A percentile compares a stretch with the other conserved stretches of the same genome.
Evolutionary conservation across 2,797 vertebrate genomes (phyloP).

Genomic region (Anguilla anguilla): DNA sequence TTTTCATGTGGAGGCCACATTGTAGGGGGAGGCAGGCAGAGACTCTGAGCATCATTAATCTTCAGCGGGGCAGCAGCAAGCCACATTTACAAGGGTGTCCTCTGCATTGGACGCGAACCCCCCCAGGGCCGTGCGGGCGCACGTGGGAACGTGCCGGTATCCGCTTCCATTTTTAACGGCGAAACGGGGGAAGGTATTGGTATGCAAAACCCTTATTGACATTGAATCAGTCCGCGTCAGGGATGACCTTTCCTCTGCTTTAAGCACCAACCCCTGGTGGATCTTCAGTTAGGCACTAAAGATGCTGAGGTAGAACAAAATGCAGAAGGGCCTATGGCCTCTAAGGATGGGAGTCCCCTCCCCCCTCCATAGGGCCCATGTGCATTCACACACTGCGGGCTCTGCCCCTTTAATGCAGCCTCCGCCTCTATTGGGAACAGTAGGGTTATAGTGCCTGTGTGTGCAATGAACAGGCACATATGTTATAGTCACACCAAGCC

Average conservation of each 20-base stretch:
- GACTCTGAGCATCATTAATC: constrained; percentile 12
- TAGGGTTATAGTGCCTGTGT: not conserved
- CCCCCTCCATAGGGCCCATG: not conserved
- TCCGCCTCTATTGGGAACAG: not conserved
- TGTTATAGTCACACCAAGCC: not conserved
- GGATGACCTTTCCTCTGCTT: not conserved
- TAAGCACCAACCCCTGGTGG: not conserved
- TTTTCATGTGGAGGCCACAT: not conserved
- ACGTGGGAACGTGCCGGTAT: not conserved
- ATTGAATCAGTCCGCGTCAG: not conserved
- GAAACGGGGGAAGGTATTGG: not conserved
- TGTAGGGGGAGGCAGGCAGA: constrained; percentile 1
- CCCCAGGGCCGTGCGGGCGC: not conserved
- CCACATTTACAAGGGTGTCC: constrained; percentile 13
- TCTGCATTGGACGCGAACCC: not conserved
- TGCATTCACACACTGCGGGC: not conserved
- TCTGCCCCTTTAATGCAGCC: not conserved
- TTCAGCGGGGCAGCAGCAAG: constrained; percentile 5
- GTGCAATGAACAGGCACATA: not conserved
- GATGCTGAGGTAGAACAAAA: not conserved
- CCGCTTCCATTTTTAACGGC: not conserved
- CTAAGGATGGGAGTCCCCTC: not conserved
- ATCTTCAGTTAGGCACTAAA: not conserved
- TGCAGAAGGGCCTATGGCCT: not conserved
- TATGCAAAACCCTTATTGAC: not conserved